Base-by-base conservation (phyloP, 92 coral and sea anemone species). In the Heteractis magnifica region DNA sequence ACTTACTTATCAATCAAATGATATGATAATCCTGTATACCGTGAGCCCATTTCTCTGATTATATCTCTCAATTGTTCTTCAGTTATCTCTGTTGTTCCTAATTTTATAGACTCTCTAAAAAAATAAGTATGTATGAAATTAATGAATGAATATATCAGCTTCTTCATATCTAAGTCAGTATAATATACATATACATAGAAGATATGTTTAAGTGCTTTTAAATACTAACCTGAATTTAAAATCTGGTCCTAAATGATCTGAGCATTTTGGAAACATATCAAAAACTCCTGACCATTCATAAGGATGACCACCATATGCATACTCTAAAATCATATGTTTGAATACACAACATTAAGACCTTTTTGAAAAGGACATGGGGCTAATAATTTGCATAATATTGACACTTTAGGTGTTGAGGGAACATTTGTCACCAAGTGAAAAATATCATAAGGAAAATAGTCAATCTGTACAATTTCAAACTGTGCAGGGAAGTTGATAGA, bases 251-350 rank as follows among this genome's bases (percentile, higher is more conserved):
- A 94, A 79, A 71, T 87, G 80, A 23, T 89, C 91, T 26, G 91
- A 84, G 56, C 91, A 87, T 84, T 87, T 96, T 51, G 98, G 98
- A 23, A 71, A 83, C 91, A 96, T 88, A 73, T 96, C 98, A 89
- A 94, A 91, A 15, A 96, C 83, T 1, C 99, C 99, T 85, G 99
- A 89, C 89, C 93, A 92, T 70, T 93, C 88, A 41, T 90, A 90
- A 53, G 98, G 93, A 83, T 96, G 99, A 0, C 99, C 99, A 83
- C 98, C 98, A 82, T 88, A 96, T 83, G 99, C 99, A 94, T 92
- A 94, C 73, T 96, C 98, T 96, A 55, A 9, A 56, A 56, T n/a
- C 9, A 58, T 59, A 68, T 68, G 26, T 10, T 62, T 20, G 15
- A 12, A 15, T 49, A 56, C 12, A 15, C 16, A 58, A 58, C 16